phyloP scores from a whole-genome alignment of 2,797 vertebrate genomes.

The Poecilia picta region DNA sequence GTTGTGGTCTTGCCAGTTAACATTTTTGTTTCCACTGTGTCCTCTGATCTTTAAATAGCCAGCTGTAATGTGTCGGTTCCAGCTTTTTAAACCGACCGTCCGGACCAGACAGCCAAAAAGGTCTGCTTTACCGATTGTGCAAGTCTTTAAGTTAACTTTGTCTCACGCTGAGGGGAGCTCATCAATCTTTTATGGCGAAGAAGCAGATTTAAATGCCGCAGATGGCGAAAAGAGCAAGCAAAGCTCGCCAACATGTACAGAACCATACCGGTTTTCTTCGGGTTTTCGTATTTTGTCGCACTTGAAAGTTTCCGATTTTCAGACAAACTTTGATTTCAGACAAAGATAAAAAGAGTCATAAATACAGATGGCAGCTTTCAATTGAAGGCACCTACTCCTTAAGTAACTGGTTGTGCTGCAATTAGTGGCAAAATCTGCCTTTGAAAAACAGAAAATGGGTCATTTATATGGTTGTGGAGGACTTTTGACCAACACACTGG shows the following conservation, averaged over 20 bases:
- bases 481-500: neutral
- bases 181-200: neutral
- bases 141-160: slow-evolving; percentile 4
- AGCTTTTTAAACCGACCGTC: slow-evolving; percentile 28
- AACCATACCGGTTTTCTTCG: neutral
- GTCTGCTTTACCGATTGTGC: slow-evolving; percentile 19
- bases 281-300: neutral
- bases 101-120: slow-evolving; percentile 4
- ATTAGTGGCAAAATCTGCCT: too few species aligned
- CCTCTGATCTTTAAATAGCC: slow-evolving; percentile 68
- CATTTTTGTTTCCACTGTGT: slow-evolving; percentile 62
- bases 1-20: slow-evolving; percentile 67
- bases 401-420: too few species aligned
- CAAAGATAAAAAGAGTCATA: neutral
- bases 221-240: neutral
- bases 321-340: neutral
- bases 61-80: slow-evolving; percentile 57
- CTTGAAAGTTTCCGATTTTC: neutral
- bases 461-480: too few species aligned
- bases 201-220: neutral
- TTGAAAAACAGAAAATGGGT: too few species aligned
- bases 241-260: neutral
- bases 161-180: neutral
- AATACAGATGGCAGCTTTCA: neutral
- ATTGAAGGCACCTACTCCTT: neutral